Evolutionary conservation across 2,888 invertebrate species (phyloP), one percentile per base, ranked within the genome.

Genomic region (Cremastinae sp.): DNA sequence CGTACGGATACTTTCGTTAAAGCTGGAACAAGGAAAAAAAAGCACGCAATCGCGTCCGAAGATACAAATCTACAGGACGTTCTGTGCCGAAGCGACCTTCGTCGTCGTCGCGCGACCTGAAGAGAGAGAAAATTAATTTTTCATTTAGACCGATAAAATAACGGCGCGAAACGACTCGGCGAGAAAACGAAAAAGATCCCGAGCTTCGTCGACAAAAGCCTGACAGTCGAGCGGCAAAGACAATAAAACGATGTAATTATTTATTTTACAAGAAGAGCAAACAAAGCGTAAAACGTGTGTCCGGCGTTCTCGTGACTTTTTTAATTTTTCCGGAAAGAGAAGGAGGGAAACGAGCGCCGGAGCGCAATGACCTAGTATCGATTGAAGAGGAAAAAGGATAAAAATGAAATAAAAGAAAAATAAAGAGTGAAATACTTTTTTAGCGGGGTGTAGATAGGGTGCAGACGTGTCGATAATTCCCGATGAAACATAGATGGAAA

Each of bases 311-410:
- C 64, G 41, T 49, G 38, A 51, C 41, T 64, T 49, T 62, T 62
- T 36, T 12, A 43, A 38, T 56, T 56, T 12, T 14, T 36, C 41
- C 22, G 14, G 9, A 16, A 34, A 12, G 34, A 14, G 16, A 28
- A 65, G 8, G 36, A 2, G 56, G 12, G n/a, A 66, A 66, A 56
- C 47, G 9, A 36, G 43, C 20, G 18, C 12, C 14, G 22, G 47
- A 65, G 75, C 59, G n/a, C 75, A 75, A 71, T 38, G 75, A 75
- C 75, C 70, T 41, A 47, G n/a, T 61, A 75, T 75, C 71, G 71
- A 75, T 71, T 54, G 45, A n/a, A n/a, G n/a, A n/a, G n/a, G n/a
- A n/a, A n/a, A n/a, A n/a, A n/a, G n/a, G n/a, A n/a, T n/a, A n/a
- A n/a, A n/a, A n/a, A n/a, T n/a, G n/a, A n/a, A n/a, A n/a, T n/a